Evolutionary conservation across 2,888 invertebrate genomes (phyloP).

Genomic region (Graphium colonna): DNA sequence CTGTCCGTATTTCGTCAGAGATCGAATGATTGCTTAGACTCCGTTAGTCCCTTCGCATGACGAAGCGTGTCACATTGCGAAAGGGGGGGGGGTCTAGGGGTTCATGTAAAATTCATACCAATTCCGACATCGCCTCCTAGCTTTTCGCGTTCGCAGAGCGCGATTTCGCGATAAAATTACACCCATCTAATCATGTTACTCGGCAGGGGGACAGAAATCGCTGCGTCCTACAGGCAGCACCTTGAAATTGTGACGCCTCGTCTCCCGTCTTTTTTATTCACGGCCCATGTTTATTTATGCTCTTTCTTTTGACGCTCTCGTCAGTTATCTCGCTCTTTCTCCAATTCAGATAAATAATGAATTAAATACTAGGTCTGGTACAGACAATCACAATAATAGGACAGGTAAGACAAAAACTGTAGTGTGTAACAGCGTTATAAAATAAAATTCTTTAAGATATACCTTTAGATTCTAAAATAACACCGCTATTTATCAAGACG

Average conservation of each 20-base stretch:
- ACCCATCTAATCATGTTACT: slow-evolving; percentile 66
- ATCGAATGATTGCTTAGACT: too few relatives aligned
- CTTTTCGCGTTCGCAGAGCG: slow-evolving; percentile 41
- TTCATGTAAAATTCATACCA: slow-evolving; percentile 75
- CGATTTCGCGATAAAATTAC: slow-evolving; percentile 70
- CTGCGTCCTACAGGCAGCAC: slow-evolving; percentile 32
- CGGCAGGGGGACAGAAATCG: slow-evolving; percentile 40
- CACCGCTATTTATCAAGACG: too few relatives aligned
- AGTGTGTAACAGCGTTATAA: too few relatives aligned
- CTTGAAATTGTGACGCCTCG: slow-evolving; percentile 24
- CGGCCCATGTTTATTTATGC: slow-evolving; percentile 23
- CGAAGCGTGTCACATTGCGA: too few relatives aligned
- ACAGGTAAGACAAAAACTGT: too few relatives aligned
- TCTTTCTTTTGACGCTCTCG: not conserved
- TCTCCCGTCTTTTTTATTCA: slow-evolving; percentile 27
- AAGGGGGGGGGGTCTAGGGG: slow-evolving; percentile 33
- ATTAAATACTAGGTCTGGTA: not conserved
- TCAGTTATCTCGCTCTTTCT: slow-evolving; percentile 5
- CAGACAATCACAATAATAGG: too few relatives aligned
- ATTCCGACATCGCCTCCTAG: slow-evolving; percentile 41
- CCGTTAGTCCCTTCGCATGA: too few relatives aligned
- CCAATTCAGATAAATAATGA: not conserved
- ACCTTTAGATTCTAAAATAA: not conserved
- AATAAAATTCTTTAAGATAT: too few relatives aligned
- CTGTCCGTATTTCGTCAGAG: too few relatives aligned